These are phyloP conservation scores for Xylota sylvarum DNA, from an alignment of 2,888 invertebrate species.

Conservation along the genomic window DNA sequence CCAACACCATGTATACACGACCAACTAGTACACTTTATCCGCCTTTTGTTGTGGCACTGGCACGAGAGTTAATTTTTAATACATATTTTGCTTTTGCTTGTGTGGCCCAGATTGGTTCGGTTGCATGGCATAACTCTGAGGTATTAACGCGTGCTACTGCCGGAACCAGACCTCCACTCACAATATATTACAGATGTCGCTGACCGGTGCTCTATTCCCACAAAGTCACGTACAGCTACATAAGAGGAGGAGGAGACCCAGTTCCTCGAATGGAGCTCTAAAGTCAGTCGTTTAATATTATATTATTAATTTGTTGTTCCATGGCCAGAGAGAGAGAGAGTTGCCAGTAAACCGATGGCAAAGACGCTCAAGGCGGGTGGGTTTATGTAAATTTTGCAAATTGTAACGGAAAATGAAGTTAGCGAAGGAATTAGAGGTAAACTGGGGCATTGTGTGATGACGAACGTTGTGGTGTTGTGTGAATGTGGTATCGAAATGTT, in stretches of 20 bases:
- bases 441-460: too few relatives aligned
- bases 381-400: too few relatives aligned
- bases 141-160: background rate
- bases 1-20: too few relatives aligned
- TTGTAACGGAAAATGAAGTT: too few relatives aligned
- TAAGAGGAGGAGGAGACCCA: background rate
- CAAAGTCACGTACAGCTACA: constrained; percentile 37
- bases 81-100: constrained; percentile 19
- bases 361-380: too few relatives aligned
- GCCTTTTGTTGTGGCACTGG: constrained; percentile 37
- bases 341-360: too few relatives aligned
- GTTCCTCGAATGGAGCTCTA: background rate
- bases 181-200: constrained; percentile 50
- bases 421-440: too few relatives aligned
- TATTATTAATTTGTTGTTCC: background rate
- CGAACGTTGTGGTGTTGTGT: too few relatives aligned
- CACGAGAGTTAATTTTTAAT: constrained; percentile 54
- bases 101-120: constrained; percentile 41
- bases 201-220: constrained; percentile 50
- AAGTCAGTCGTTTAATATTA: constrained; percentile 3
- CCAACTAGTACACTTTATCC: background rate
- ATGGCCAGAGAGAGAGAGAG: background rate
- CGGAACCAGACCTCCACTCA: constrained; percentile 13
- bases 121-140: constrained; percentile 34
- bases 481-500: too few relatives aligned